Evolutionary conservation across 2,888 invertebrate genomes (phyloP), one percentile per base, ranked within the genome.

Genomic region (Tryphoninae sp.): DNA sequence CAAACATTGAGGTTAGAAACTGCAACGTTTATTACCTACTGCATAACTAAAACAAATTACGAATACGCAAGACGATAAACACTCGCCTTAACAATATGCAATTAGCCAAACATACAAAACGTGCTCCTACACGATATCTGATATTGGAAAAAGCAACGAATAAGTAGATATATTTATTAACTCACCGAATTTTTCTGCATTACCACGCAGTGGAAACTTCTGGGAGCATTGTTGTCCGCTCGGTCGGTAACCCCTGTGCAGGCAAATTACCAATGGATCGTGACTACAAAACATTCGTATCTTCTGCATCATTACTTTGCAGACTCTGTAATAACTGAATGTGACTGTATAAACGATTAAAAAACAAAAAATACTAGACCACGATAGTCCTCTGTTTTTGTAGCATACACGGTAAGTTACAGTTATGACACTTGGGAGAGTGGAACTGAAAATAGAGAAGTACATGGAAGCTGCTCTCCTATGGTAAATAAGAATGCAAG

Each of bases 171-270:
- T 53, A 23, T 53, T 19, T 53, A 23, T 53, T 19, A 23, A 86
- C 87, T 86, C 55, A 86, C 88, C 84, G 87, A 86, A 83, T 87
- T 86, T 83, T 87, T 85, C 85, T 89, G 86, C 88, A 89, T 89
- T 83, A 86, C 89, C 78, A 87, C 83, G 67, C 77, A 86, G 84
- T 67, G 72, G 76, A 64, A 76, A 77, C 62, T 72, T 58, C 6
- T 42, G 11, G 51, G 42, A 19, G 72, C 55, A 68, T 58, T 74
- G 76, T 68, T 68, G 75, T 26, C 67, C 61, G 61, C 79, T 76
- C 75, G 45, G 68, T 79, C 78, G 82, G 79, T 82, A 82, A 82
- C 55, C 61, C 23, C 49, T 64, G 59, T 53, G 61, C 64, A 68
- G 65, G 59, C 51, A 74, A 61, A 67, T 59, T 64, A 71, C 69